phyloP scores from a whole-genome alignment of 2,888 invertebrate genomes.

The Mimachlamys varia region DNA sequence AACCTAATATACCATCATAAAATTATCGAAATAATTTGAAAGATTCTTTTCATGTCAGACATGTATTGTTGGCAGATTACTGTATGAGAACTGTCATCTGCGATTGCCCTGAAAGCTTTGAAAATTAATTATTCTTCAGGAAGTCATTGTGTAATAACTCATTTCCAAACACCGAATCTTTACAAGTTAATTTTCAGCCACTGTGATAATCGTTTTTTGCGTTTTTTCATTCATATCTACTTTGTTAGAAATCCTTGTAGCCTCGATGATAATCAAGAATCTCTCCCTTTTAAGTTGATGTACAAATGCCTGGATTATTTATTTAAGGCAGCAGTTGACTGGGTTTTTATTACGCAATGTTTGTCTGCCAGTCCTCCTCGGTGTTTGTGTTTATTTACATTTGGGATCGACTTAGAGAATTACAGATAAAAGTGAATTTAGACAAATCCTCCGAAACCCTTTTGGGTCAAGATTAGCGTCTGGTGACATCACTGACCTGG shows the following conservation, averaged over 20 bases:
- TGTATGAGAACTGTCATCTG: constrained; percentile 10
- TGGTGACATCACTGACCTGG: not conserved
- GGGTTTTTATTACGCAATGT: not conserved
- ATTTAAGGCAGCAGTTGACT: not conserved
- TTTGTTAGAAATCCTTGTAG: not conserved
- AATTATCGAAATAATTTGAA: constrained; percentile 24
- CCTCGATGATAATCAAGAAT: not conserved
- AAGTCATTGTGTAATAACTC: not conserved
- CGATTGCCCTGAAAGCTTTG: constrained; percentile 13
- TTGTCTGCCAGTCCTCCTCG: not conserved
- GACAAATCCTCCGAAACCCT: not conserved
- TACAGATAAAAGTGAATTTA: not conserved
- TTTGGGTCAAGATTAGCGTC: not conserved
- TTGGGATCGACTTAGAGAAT: not conserved
- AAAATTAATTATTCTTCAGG: constrained; percentile 22
- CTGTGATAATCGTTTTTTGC: not conserved
- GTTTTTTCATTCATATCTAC: not conserved
- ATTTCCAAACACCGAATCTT: not conserved
- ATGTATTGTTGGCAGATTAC: not conserved
- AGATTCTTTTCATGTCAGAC: not conserved
- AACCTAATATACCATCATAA: not conserved
- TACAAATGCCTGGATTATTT: not conserved
- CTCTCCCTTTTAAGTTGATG: not conserved
- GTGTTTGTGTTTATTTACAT: constrained; percentile 21
- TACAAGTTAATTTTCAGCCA: not conserved